These are phyloP conservation scores for Sarcophilus harrisii DNA, from an alignment of 2,797 vertebrate species.

Conservation along the genomic window DNA sequence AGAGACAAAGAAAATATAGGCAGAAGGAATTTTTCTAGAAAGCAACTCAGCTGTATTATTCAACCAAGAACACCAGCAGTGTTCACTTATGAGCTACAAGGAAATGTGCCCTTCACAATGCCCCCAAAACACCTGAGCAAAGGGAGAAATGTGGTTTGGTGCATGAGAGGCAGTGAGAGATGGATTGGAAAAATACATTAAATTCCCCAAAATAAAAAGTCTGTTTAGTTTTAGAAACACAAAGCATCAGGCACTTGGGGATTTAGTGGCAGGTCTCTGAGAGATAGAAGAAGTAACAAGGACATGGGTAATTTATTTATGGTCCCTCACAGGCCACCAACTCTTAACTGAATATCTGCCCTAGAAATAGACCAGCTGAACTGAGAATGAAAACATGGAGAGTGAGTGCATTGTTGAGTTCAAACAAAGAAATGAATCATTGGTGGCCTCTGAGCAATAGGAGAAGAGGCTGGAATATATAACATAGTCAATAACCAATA, in stretches of 20 bases:
- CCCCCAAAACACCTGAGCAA: neutral
- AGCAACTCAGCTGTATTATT: neutral
- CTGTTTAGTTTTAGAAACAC: neutral
- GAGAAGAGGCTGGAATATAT: conserved; percentile 55
- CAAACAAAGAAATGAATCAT: conserved; percentile 64
- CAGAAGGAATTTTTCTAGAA: neutral
- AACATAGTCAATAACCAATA: conserved; percentile 11
- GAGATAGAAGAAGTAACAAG: neutral
- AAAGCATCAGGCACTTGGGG: neutral
- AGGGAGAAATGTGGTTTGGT: conserved; percentile 59
- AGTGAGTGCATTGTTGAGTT: conserved; percentile 43
- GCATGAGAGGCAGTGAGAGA: conserved; percentile 53
- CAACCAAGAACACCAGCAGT: neutral
- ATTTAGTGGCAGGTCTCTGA: neutral
- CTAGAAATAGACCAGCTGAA: conserved; percentile 74
- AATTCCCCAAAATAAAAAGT: neutral
- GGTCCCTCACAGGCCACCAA: conserved; percentile 34
- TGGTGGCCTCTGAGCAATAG: conserved; percentile 42
- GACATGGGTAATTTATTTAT: conserved; percentile 73
- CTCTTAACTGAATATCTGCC: conserved; percentile 68
- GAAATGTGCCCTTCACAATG: conserved; percentile 39
- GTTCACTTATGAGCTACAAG: neutral
- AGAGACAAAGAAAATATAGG: neutral
- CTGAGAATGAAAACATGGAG: conserved; percentile 13
- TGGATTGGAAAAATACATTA: neutral